phyloP scores from a whole-genome alignment of 2,888 invertebrate genomes.

The Mesorhabditis sp. region DNA sequence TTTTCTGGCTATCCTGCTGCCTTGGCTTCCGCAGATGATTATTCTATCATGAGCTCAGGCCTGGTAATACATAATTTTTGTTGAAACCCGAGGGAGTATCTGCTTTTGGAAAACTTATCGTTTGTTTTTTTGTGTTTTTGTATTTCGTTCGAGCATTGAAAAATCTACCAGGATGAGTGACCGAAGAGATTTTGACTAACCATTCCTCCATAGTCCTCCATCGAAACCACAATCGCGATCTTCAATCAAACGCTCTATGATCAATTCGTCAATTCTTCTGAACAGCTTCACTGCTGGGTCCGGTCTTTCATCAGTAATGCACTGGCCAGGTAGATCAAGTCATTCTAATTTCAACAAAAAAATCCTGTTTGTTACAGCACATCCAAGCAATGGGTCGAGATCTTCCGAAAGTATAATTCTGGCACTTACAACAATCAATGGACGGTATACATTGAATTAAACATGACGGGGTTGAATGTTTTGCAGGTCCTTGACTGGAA shows the following conservation, averaged over 20 bases:
- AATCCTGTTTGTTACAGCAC: constrained; percentile 18
- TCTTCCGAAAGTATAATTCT: constrained; percentile 72
- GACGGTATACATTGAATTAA: constrained; percentile 19
- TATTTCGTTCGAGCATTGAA: neutral
- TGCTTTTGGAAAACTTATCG: no score
- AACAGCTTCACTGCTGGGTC: constrained; percentile 67
- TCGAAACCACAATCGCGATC: constrained; percentile 77
- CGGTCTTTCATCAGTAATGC: constrained; percentile 79
- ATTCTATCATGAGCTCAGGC: constrained; percentile 53
- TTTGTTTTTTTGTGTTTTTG: neutral
- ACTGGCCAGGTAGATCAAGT: constrained; percentile 69
- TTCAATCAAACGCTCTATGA: constrained; percentile 71
- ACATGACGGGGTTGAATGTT: neutral
- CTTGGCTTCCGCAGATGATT: constrained; percentile 57
- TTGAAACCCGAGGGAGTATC: neutral
- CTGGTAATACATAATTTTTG: constrained; percentile 25
- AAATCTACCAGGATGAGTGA: no score
- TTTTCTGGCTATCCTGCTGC: constrained; percentile 58
- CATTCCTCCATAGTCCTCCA: constrained; percentile 63
- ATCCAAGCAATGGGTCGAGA: constrained; percentile 40
- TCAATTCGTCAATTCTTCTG: constrained; percentile 69
- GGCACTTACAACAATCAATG: constrained; percentile 78
- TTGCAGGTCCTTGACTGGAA: constrained; percentile 66
- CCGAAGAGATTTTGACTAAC: neutral
- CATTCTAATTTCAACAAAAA: constrained; percentile 55